phyloP scores from a whole-genome alignment of 2,797 vertebrate genomes.

The Octomys mimax region DNA sequence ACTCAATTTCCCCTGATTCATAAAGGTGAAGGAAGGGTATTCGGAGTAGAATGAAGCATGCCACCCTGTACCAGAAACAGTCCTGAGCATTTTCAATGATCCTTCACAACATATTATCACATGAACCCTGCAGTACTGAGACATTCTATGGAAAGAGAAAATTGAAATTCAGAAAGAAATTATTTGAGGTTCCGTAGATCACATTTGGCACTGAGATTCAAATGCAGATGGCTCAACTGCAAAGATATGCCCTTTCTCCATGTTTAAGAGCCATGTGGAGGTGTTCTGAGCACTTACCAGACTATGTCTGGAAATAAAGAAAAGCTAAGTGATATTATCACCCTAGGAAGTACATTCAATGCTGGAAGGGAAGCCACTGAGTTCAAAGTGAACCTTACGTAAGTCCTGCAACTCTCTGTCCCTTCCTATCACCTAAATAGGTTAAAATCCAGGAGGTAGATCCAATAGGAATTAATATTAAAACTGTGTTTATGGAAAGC shows the following conservation, averaged over 20 bases:
- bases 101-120: not conserved
- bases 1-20: not conserved
- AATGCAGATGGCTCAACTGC: not conserved
- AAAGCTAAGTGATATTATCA: not conserved
- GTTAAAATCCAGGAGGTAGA: not conserved
- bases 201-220: not conserved
- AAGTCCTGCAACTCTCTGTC: not conserved
- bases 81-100: not conserved
- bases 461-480: not conserved
- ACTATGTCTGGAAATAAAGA: not conserved
- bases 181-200: not conserved
- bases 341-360: not conserved
- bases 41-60: too few relatives aligned
- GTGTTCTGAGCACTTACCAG: not conserved
- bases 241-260: not conserved
- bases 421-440: not conserved
- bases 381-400: not conserved
- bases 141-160: not conserved
- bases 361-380: not conserved
- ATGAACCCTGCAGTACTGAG: not conserved
- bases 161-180: not conserved
- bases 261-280: not conserved
- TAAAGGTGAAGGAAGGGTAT: not conserved
- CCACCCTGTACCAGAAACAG: fast-evolving
- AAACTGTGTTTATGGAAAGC: not conserved